Evolutionary conservation across 2,888 invertebrate species (phyloP).

Genomic region (Disparrhopalites patrizii): DNA sequence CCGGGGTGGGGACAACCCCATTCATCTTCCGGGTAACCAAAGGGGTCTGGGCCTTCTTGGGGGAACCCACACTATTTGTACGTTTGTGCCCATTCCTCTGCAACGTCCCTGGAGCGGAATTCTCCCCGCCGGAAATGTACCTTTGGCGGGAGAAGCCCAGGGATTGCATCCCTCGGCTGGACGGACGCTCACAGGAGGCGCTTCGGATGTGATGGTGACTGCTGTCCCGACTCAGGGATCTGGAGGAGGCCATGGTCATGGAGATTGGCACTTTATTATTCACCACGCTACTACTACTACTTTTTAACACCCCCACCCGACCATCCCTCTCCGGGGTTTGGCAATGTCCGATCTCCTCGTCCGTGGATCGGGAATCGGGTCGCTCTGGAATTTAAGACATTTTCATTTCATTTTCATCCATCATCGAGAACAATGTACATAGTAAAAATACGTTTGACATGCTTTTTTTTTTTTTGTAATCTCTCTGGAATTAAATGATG

Average conservation of each 20-base stretch:
- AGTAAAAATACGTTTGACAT: too few species aligned
- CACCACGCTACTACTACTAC: neutral
- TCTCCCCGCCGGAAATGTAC: slow-evolving; percentile 4
- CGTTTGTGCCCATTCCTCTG: slow-evolving; percentile 26
- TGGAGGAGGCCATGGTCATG: too few species aligned
- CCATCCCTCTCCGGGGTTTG: slow-evolving; percentile 6
- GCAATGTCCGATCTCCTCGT: slow-evolving; percentile 49
- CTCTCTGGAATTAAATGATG: too few species aligned
- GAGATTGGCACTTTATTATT: slow-evolving; percentile 16
- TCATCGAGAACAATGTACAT: neutral
- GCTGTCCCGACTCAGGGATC: slow-evolving; percentile 34
- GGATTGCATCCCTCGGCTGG: slow-evolving; percentile 11
- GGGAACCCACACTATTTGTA: slow-evolving; percentile 15
- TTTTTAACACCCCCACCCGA: neutral
- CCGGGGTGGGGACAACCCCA: slow-evolving; percentile 25
- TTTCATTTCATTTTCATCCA: neutral
- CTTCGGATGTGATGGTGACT: slow-evolving; percentile 12
- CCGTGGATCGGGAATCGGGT: slow-evolving; percentile 50
- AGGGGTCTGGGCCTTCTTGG: slow-evolving; percentile 8
- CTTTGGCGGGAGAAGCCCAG: slow-evolving; percentile 6
- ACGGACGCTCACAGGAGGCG: slow-evolving; percentile 28
- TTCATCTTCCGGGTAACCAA: slow-evolving; percentile 17
- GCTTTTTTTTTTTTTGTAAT: neutral
- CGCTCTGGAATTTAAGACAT: slow-evolving; percentile 49
- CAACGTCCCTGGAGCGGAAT: neutral